These are phyloP conservation scores for Cephus spinipes DNA, from an alignment of 2,888 invertebrate species.

Conservation along the genomic window DNA sequence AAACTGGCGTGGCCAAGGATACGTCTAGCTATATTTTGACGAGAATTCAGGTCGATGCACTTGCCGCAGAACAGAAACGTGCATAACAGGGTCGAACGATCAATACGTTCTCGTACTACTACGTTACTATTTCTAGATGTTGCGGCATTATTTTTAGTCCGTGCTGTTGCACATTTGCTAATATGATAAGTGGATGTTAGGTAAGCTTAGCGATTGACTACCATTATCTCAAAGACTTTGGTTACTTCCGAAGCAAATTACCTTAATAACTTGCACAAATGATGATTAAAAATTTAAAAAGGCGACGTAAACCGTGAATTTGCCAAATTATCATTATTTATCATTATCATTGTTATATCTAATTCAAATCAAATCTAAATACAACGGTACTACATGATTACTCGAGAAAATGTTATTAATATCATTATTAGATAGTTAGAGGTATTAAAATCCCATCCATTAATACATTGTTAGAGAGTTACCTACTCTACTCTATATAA, in stretches of 20 bases:
- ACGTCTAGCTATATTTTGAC: background rate
- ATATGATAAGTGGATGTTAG: background rate
- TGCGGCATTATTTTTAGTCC: slow-evolving; percentile 30
- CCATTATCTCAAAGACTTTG: background rate
- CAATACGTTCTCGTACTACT: slow-evolving; percentile 37
- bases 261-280: too few relatives aligned
- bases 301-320: too few relatives aligned
- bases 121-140: slow-evolving; percentile 39
- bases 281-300: too few relatives aligned
- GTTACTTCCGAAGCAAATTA: background rate
- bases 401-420: background rate
- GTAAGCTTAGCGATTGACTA: background rate
- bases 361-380: background rate
- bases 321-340: background rate
- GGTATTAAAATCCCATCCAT: too few relatives aligned
- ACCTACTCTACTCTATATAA: background rate
- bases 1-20: slow-evolving; percentile 5
- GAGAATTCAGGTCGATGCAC: slow-evolving; percentile 50
- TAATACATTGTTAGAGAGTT: background rate
- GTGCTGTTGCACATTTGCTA: background rate
- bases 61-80: slow-evolving; percentile 26
- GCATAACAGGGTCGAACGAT: slow-evolving; percentile 40
- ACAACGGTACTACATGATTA: background rate
- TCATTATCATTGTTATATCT: background rate
- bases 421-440: background rate